These are phyloP conservation scores for Sinella curviseta DNA, from an alignment of 1,140 invertebrate genomes.

Conservation along the genomic window DNA sequence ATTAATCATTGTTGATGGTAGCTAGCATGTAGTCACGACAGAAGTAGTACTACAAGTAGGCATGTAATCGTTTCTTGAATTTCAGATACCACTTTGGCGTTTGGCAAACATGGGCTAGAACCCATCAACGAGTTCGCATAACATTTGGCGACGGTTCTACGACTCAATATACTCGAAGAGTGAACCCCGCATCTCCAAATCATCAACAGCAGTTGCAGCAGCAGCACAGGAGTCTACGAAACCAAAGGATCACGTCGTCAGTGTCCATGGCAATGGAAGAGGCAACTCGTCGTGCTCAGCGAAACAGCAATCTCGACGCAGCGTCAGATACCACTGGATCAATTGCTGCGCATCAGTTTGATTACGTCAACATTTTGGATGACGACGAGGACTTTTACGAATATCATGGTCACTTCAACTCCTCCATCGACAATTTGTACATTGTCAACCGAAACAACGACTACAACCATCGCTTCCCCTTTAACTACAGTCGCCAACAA, in stretches of 20 bases:
- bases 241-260: too few species aligned
- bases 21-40: background rate
- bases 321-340: too few species aligned
- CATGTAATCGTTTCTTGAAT: background rate
- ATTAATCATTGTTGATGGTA: too few species aligned
- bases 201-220: background rate
- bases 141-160: background rate
- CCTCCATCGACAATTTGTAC: background rate
- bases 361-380: too few species aligned
- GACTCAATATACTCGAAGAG: background rate
- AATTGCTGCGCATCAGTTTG: too few species aligned
- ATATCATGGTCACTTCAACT: too few species aligned
- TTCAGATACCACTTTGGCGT: constrained; percentile 47
- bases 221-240: too few species aligned
- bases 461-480: background rate
- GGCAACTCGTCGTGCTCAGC: too few species aligned
- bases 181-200: background rate
- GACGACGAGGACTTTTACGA: too few species aligned
- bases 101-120: constrained; percentile 40
- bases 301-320: too few species aligned
- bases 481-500: background rate
- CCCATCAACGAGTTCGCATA: constrained; percentile 41
- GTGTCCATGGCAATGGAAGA: too few species aligned
- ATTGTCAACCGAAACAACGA: background rate
- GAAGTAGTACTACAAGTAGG: background rate